Percentiles rank a stretch among this genome's conserved stretches.
Evolutionary conservation across 2,113 vertebrate species (phyloP).

Genomic region (Heterotis niloticus): DNA sequence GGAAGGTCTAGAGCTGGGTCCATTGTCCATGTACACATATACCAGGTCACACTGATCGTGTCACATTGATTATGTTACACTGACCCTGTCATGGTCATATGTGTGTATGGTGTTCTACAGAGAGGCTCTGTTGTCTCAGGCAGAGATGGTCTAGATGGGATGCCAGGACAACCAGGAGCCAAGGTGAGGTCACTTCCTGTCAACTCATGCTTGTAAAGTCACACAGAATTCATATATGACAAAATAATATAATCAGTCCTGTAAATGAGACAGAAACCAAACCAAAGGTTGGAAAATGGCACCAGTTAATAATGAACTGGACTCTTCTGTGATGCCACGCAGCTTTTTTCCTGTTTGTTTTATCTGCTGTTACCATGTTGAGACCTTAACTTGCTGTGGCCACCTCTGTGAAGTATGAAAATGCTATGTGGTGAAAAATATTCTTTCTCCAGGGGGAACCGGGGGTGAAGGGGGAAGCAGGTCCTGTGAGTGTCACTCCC

Average conservation of each 20-base stretch:
- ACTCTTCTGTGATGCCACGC: background rate
- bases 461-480: conserved; percentile 59
- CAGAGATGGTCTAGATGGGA: conserved; percentile 49
- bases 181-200: conserved; percentile 52
- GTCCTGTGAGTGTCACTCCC: conserved; percentile 48
- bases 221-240: background rate
- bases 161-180: conserved; percentile 54
- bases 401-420: no score
- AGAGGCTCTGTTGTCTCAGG: conserved; percentile 43
- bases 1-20: no score
- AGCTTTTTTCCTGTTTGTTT: background rate
- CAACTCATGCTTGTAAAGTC: background rate
- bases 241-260: no score
- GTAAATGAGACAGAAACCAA: no score
- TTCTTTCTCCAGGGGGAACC: conserved; percentile 59
- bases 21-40: no score
- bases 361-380: no score
- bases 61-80: background rate
- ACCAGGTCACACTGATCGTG: no score
- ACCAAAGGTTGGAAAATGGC: no score
- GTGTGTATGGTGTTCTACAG: conserved; percentile 39
- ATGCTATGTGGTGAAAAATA: conserved; percentile 19
- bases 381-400: no score
- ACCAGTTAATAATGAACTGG: no score
- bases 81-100: background rate